Percentiles rank a stretch among this genome's conserved stretches.
These are phyloP conservation scores for Sesamia inferens DNA, from an alignment of 2,888 invertebrate genomes.

Conservation along the genomic window DNA sequence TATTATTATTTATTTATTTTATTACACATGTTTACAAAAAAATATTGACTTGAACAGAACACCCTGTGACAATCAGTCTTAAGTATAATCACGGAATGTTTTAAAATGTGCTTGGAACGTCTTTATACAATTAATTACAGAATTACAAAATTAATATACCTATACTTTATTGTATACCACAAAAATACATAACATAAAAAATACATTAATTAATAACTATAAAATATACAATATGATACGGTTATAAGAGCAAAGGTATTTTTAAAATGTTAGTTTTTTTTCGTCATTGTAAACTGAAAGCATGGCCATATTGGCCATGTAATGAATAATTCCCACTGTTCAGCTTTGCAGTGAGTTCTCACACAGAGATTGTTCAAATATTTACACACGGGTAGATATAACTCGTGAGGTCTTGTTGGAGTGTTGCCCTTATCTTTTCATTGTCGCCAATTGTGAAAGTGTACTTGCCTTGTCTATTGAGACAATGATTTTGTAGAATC, in stretches of 20 bases:
- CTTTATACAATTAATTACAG: no score
- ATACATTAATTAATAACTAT: no score
- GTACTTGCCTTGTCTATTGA: slow-evolving; percentile 6
- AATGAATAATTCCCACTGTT: slow-evolving; percentile 69
- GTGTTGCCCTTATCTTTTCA: slow-evolving; percentile 37
- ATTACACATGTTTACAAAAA: no score
- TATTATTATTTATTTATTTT: no score
- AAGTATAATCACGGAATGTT: background rate
- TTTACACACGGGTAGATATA: slow-evolving; percentile 59
- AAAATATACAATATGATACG: no score
- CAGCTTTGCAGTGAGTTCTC: slow-evolving; percentile 60
- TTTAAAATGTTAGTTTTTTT: slow-evolving; percentile 33
- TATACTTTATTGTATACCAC: no score
- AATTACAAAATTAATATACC: no score
- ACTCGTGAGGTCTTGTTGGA: slow-evolving; percentile 56
- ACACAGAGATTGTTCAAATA: slow-evolving; percentile 68
- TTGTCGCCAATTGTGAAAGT: slow-evolving; percentile 13
- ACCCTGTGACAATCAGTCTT: slow-evolving; percentile 3
- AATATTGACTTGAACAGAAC: background rate
- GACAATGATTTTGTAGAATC: slow-evolving; percentile 26
- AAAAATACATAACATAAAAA: no score
- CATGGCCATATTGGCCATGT: slow-evolving; percentile 57
- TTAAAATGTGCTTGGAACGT: background rate
- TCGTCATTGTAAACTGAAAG: slow-evolving; percentile 19
- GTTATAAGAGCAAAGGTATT: background rate